Evolutionary conservation across 2,113 vertebrate species (phyloP), one percentile per base, ranked within the genome.

Genomic region (Oreochromis tanganicae): DNA sequence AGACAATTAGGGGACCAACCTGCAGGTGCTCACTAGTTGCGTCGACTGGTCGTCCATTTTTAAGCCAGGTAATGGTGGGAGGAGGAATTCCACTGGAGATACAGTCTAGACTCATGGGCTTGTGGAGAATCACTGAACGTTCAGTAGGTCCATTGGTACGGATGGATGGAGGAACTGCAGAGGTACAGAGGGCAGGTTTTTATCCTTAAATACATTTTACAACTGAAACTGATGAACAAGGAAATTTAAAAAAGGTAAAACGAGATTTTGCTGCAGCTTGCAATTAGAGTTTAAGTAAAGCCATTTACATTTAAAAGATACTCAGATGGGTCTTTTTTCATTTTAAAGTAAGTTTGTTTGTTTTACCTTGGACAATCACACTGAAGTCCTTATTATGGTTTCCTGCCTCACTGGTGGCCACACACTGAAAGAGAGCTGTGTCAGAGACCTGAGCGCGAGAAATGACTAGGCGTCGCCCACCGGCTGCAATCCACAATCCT

Each of bases 21-120:
- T 94, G 97, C 50, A 98, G 94, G 73, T 97, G 97, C 81, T 96
- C 97, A 83, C 96, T 96, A 83, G 97, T 96, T 80, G 96, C 96
- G 90, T 97, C 98, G 17, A 99, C 96, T 81, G 98, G 98, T 13
- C 96, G 97, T 8, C 97, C 97, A 85, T 98, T 97, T 96, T 98
- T 99, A 36, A 99, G 94, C 99, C 99, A 99, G 1, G 97, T 99
- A 32, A 99, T 97, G 80, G 96, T 96, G 24, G 99, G 98, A 66
- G 95, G 93, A n/a, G 99, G 99, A 88, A 98, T 96, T 29, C 98
- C 99, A 68, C 91, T 97, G 73, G 97, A 97, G 80, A 98, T 92
- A 61, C 98, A 99, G 89, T 98, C 98, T 75, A 99, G 89, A 0
- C 87, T 96, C 56, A 97, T 73, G 7, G 97, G 48, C 87, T 97